These are phyloP conservation scores for Hirtodrosophila confusa DNA, from an alignment of 2,888 invertebrate genomes.

Conservation along the genomic window DNA sequence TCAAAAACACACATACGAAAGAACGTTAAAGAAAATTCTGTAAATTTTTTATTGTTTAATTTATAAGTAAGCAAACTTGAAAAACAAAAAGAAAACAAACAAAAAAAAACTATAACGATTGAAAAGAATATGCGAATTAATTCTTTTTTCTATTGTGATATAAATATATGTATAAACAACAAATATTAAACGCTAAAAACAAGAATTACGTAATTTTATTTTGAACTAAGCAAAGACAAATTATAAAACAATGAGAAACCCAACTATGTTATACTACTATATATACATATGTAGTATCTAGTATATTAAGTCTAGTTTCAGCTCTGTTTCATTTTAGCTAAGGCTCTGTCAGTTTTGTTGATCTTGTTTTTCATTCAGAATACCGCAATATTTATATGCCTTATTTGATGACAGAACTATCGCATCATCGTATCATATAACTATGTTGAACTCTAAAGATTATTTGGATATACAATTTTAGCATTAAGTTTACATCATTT, in stretches of 20 bases:
- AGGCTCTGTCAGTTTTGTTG: slow-evolving; percentile 49
- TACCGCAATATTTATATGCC: slow-evolving; percentile 64
- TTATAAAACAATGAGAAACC: slow-evolving; percentile 15
- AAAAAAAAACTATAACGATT: slow-evolving; percentile 64
- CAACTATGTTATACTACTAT: slow-evolving; percentile 62
- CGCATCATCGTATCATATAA: slow-evolving; percentile 21
- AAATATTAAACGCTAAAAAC: slow-evolving; percentile 59
- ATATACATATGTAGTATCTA: slow-evolving; percentile 8
- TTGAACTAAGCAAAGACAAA: slow-evolving; percentile 59
- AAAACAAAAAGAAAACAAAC: slow-evolving; percentile 21
- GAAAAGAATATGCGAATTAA: slow-evolving; percentile 75
- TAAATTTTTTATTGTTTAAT: slow-evolving; percentile 77
- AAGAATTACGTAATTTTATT: slow-evolving; percentile 73
- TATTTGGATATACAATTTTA: slow-evolving; percentile 40
- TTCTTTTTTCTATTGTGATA: slow-evolving; percentile 84
- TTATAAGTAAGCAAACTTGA: slow-evolving; percentile 69
- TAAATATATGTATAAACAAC: slow-evolving; percentile 70
- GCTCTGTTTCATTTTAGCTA: slow-evolving; percentile 42
- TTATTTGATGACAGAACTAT: slow-evolving; percentile 47
- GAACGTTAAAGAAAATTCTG: slow-evolving; percentile 69
- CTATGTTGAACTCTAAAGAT: slow-evolving; percentile 41
- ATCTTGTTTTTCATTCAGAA: slow-evolving; percentile 25
- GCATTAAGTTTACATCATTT: slow-evolving; percentile 65
- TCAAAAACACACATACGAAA: slow-evolving; percentile 33
- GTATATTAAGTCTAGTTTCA: slow-evolving; percentile 42